Conservation (phyloP, 2,888 invertebrate species). For the Rambutsinella grinnellia region DNA sequence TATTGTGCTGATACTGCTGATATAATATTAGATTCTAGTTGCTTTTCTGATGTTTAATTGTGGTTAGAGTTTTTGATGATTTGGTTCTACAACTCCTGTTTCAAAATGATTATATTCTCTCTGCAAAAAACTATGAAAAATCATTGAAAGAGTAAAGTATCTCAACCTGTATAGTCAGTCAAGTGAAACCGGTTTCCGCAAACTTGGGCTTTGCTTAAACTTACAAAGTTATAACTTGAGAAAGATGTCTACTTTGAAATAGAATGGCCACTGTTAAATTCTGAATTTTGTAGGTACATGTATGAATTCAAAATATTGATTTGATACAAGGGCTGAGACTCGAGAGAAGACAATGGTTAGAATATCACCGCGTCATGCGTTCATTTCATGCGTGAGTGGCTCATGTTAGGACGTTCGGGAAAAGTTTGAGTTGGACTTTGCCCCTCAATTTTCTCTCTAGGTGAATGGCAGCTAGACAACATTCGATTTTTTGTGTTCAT, state of each 20-base stretch:
- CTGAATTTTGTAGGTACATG: too few relatives aligned
- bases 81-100: not conserved
- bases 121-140: slow-evolving; percentile 10
- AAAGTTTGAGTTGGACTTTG: slow-evolving; percentile 50
- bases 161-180: slow-evolving; percentile 42
- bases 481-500: too few relatives aligned
- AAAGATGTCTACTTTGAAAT: too few relatives aligned
- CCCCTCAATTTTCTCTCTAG: not conserved
- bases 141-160: not conserved
- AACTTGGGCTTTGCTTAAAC: too few relatives aligned
- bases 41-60: too few relatives aligned
- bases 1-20: too few relatives aligned
- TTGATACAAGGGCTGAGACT: too few relatives aligned
- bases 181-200: slow-evolving; percentile 49
- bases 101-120: not conserved
- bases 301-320: too few relatives aligned
- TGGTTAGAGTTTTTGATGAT: not conserved
- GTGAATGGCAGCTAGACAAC: slow-evolving; percentile 27
- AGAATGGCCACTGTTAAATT: too few relatives aligned
- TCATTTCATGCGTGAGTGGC: slow-evolving; percentile 1
- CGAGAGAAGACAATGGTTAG: not conserved
- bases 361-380: slow-evolving; percentile 20
- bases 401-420: too few relatives aligned
- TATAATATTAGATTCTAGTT: too few relatives aligned
- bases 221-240: too few relatives aligned